Percentiles rank a stretch among this genome's conserved stretches.
Conservation (phyloP, 2,113 vertebrate species). For the Lutjanus erythropterus region DNA sequence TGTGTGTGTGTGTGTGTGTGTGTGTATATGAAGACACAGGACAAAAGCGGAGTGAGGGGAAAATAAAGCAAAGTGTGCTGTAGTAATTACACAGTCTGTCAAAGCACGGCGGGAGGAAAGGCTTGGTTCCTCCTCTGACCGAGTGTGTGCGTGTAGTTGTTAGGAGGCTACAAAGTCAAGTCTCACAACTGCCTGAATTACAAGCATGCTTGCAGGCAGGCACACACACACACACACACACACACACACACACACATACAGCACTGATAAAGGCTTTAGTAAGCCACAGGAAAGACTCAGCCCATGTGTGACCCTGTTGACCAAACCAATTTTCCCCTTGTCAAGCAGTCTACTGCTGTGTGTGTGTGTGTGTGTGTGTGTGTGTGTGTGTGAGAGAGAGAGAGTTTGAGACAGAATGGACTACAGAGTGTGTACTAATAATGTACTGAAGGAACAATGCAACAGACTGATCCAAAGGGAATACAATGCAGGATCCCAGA, state of each 20-base stretch:
- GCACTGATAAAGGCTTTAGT: conserved; percentile 41
- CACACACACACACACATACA: conserved; percentile 31
- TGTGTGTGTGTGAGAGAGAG: conserved; percentile 5
- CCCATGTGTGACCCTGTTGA: conserved; percentile 62
- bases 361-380: conserved; percentile 1
- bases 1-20: conserved; percentile 9
- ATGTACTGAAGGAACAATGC: conserved; percentile 26
- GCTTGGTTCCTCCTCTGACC: conserved; percentile 17
- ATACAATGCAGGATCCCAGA: neutral
- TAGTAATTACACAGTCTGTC: conserved; percentile 64
- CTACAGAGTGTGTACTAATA: conserved; percentile 30
- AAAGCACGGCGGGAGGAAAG: conserved; percentile 47
- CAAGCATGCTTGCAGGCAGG: too few relatives aligned
- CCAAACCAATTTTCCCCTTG: conserved; percentile 73
- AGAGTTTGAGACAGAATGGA: conserved; percentile 25
- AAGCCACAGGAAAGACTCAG: conserved; percentile 37
- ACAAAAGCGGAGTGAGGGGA: conserved; percentile 37
- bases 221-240: conserved; percentile 14
- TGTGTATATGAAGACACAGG: conserved; percentile 12
- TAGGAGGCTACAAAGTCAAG: conserved; percentile 22
- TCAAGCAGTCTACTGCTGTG: conserved; percentile 38
- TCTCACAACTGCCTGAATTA: neutral
- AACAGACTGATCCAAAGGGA: conserved; percentile 8
- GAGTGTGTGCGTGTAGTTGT: conserved; percentile 24
- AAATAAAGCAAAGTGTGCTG: conserved; percentile 54